Evolutionary conservation across 2,888 invertebrate genomes (phyloP), one percentile per base, ranked within the genome.

Genomic region (Apamea sordens): DNA sequence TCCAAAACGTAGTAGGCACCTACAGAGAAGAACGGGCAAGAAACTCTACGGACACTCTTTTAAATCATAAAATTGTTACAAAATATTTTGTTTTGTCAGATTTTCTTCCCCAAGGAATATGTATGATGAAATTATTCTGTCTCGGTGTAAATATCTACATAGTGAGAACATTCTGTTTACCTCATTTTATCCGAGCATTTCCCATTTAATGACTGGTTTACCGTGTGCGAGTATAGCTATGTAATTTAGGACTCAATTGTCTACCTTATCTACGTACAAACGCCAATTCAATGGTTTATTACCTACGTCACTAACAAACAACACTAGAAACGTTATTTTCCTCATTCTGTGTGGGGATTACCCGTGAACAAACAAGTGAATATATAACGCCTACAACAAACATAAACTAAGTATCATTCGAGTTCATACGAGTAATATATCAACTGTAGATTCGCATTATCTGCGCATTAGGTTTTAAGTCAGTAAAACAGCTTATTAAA

Each of bases 321-420:
- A 64, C 32, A 61, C 44, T 72, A 47, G 64, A 69, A 77, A 75
- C 56, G 65, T 63, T 70, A 75, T 88, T 88, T 88, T 88, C 88
- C 87, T 88, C 65, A 41, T 80, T 74, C 24, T 77, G 75, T 65
- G 53, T 72, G 64, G 85, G 88, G 71, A 81, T 82, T 88, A 85
- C 86, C 85, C 69, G 75, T 63, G 50, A 80, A 71, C 70, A 86
- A 71, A 73, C 76, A 18, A 81, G 53, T 59, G 7, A 71, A 82
- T 61, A 47, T 72, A 63, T 72, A 63, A 59, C 28, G 11, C 50
- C 21, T 76, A 75, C n/a, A 67, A 64, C 28, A 28, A 44, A 56
- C 47, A 18, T 41, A 44, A 59, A 28, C 53, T 59, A 50, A 24
- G 24, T 67, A 68, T 67, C 53, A 70, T 70, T 36, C n/a, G 21